Percentiles rank a stretch among this genome's conserved stretches.
phyloP scores from a whole-genome alignment of 2,113 vertebrate genomes.

The Glaucomys volans region DNA sequence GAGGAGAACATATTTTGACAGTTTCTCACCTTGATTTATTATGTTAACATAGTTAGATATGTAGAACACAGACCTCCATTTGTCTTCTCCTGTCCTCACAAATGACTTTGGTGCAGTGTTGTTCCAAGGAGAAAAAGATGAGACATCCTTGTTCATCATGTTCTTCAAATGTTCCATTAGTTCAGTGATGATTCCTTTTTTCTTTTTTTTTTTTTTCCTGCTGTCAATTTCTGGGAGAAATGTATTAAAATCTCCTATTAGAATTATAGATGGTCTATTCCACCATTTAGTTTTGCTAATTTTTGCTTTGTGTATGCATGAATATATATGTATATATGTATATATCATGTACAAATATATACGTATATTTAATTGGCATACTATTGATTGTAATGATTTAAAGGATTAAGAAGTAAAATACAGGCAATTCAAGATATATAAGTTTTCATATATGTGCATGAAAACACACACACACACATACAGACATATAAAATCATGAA shows the following conservation, averaged over 20 bases:
- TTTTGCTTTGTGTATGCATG: background rate
- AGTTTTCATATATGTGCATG: no score
- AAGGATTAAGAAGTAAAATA: constrained; percentile 50
- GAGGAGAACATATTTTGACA: background rate
- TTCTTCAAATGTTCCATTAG: background rate
- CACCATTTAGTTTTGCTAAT: background rate
- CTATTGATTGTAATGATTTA: background rate
- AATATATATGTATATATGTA: no score
- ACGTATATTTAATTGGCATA: background rate
- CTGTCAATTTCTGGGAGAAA: background rate
- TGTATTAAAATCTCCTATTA: background rate
- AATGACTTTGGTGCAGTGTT: background rate
- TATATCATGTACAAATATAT: no score
- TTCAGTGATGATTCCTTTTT: background rate
- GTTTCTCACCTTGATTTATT: constrained; percentile 31
- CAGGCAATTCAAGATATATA: background rate
- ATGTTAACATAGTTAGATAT: background rate
- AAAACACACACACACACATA: no score
- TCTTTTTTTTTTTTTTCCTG: background rate
- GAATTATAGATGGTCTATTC: constrained; percentile 2
- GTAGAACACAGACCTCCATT: background rate
- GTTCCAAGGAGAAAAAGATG: background rate
- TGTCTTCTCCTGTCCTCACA: background rate
- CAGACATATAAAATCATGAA: background rate
- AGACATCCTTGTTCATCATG: background rate